phyloP scores from a whole-genome alignment of 2,797 vertebrate genomes.

The Gobio occitaniae region DNA sequence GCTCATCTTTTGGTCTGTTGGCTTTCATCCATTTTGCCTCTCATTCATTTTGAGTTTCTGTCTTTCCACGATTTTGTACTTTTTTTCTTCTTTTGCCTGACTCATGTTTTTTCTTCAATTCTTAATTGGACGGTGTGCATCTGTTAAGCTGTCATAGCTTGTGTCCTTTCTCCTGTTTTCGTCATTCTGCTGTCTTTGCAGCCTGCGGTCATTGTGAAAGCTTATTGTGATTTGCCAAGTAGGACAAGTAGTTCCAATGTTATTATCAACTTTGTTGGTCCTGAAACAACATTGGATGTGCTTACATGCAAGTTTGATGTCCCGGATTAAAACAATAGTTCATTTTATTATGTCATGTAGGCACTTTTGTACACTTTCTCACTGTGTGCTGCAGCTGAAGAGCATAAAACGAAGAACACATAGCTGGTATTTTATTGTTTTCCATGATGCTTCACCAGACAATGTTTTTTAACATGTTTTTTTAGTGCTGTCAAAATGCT shows the following conservation, averaged over 20 bases:
- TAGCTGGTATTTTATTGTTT: not conserved
- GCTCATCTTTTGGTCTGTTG: conserved; percentile 39
- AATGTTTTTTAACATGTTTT: too few species aligned
- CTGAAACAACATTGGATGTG: not conserved
- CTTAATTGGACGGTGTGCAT: conserved; percentile 71
- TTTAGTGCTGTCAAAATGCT: too few species aligned
- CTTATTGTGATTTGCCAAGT: conserved; percentile 52
- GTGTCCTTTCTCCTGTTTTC: conserved; percentile 60
- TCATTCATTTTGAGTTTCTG: conserved; percentile 32
- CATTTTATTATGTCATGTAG: not conserved
- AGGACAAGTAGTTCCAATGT: conserved; percentile 57
- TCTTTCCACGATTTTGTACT: conserved; percentile 22
- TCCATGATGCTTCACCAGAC: not conserved
- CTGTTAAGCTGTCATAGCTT: conserved; percentile 67
- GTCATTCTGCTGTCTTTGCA: conserved; percentile 28
- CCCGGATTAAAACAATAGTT: not conserved
- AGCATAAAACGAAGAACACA: not conserved
- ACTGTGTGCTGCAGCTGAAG: not conserved
- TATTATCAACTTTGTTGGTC: conserved; percentile 8
- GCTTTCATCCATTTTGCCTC: conserved; percentile 26
- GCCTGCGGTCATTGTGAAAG: not conserved
- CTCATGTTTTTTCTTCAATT: conserved; percentile 53
- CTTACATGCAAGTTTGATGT: not conserved
- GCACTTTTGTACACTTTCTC: not conserved
- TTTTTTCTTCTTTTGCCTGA: conserved; percentile 50